These are phyloP conservation scores for Yponomeuta cagnagella DNA, from an alignment of 2,888 invertebrate genomes.

Conservation along the genomic window DNA sequence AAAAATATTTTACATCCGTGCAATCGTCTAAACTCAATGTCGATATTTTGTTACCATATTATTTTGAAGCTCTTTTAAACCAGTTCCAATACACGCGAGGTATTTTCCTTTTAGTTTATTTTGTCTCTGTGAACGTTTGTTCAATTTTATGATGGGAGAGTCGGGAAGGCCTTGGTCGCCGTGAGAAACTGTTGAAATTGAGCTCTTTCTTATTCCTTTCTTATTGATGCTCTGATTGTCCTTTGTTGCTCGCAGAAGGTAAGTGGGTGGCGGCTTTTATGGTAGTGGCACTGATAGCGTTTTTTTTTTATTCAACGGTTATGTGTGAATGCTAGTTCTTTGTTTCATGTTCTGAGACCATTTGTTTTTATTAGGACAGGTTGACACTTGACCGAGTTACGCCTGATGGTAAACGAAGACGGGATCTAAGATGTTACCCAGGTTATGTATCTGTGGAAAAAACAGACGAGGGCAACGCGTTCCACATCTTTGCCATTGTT, in stretches of 20 bases:
- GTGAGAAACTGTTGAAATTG: constrained; percentile 60
- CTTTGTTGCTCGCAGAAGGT: constrained; percentile 37
- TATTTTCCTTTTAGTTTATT: constrained; percentile 13
- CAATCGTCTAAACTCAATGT: background rate
- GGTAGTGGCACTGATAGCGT: background rate
- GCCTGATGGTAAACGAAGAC: no score
- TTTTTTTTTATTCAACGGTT: no score
- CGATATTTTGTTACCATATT: constrained; percentile 37
- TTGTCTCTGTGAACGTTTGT: constrained; percentile 16
- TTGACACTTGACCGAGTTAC: no score
- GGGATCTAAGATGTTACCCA: no score
- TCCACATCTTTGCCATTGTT: background rate
- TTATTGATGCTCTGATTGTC: constrained; percentile 44
- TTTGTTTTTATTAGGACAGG: no score
- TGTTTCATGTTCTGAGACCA: no score
- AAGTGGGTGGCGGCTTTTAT: background rate
- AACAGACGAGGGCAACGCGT: no score
- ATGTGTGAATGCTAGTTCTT: no score
- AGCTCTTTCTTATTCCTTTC: constrained; percentile 58
- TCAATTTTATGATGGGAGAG: constrained; percentile 22
- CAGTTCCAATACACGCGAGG: constrained; percentile 22
- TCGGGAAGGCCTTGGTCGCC: constrained; percentile 32
- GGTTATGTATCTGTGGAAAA: no score
- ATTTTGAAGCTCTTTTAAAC: constrained; percentile 36
- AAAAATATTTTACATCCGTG: no score